Evolutionary conservation across 2,888 invertebrate genomes (phyloP), one percentile per base, ranked within the genome.

Genomic region (Colostygia pectinataria): DNA sequence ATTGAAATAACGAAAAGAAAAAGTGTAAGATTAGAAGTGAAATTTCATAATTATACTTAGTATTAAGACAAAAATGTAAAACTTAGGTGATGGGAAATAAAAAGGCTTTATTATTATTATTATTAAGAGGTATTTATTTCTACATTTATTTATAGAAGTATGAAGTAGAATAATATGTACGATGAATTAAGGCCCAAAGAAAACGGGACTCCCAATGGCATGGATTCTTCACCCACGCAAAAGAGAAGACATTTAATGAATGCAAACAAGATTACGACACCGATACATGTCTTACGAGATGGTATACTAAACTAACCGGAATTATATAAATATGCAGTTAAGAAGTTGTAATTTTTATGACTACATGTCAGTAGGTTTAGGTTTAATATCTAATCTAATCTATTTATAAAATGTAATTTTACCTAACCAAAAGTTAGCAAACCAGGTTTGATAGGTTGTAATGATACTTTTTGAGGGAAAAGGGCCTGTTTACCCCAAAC

Each of bases 281-380:
- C 34, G 40, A 47, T 52, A 42, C 46, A 52, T 42, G 10, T 27
- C 36, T 34, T 10, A 14, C 37, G 8, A 34, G 33, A n/a, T n/a
- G n/a, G n/a, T n/a, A n/a, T n/a, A n/a, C n/a, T 47, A 25, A 47
- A 33, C 44, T 41, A 68, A 66, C 66, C 66, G 66, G 74, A 71
- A 64, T 57, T 61, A 65, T 66, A 71, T 69, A 74, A 74, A 76
- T 72, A 68, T 65, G 66, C 63, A 62, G 55, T 53, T 57, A 61
- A 64, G 64, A 51, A 50, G 54, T 59, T 56, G 40, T 34, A 51
- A 55, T 47, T 27, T 53, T 34, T 38, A 18, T 12, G 48, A 29
- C 41, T 48, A 12, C n/a, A n/a, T 40, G 29, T 8, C 12, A 13
- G 31, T n/a, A n/a, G n/a, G n/a, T n/a, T n/a, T n/a, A n/a, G n/a